Base-by-base conservation (phyloP, 2,113 vertebrate genomes). In the Uria aalge region DNA sequence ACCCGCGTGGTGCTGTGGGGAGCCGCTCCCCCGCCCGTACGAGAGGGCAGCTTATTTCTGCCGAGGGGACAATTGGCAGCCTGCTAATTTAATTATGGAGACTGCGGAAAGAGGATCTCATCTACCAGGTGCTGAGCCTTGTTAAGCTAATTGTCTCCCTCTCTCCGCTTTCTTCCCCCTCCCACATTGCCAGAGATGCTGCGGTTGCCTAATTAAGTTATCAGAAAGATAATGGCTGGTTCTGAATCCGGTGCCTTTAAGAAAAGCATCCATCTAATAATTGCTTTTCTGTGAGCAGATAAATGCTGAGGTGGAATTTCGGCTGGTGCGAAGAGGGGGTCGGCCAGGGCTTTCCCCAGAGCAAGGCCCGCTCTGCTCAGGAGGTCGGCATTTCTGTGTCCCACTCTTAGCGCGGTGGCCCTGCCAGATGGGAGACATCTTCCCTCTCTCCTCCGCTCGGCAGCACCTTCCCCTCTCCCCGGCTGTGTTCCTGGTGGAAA, bases 111-210 rank as follows among this genome's bases (percentile, higher is more conserved):
- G 86, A 96, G 94, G 97, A 95, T 75, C 90, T 92, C 97, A 88
- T 97, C 96, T 97, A 94, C 94, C 94, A 91, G 97, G 96, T 95
- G 96, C 97, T 97, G 96, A 95, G 96, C 93, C 97, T 97, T 97
- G 97, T 98, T 97, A 97, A 96, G 95, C 97, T 98, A 95, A 98
- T 98, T 97, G 97, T 98, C 97, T 98, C 97, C 98, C 96, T 98
- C 97, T 95, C 97, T 97, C 92, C 6, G 36, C 97, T 97, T 95
- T 96, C 71, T 67, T 97, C 97, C 92, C 80, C 91, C 97, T 95
- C 94, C 96, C 94, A 85, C 88, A 84, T 92, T 94, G 95, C 97
- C 84, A 81, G 96, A 95, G 97, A 97, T 95, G 97, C 95, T 85
- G 52, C 93, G 17, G 91, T 88, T 55, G 94, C 95, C 96, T 98